Evolutionary conservation across 2,888 invertebrate species (phyloP), one percentile per base, ranked within the genome.

Genomic region (Melipona beecheii): DNA sequence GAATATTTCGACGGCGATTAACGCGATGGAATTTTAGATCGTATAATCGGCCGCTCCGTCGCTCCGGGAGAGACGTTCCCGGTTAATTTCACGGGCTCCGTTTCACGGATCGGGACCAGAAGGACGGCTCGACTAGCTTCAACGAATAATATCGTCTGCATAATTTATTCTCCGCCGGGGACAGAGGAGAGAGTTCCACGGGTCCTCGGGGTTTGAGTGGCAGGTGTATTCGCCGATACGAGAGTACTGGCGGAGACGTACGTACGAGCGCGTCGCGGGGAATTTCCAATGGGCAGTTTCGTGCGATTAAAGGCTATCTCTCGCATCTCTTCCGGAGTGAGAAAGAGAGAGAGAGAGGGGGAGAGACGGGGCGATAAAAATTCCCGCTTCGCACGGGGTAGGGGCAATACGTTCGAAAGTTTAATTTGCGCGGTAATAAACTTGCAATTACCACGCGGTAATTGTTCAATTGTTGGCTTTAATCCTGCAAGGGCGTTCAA

Each of bases 11-110:
- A 24, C 65, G 62, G 24, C 58, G 74, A 78, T 75, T 78, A 75
- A 75, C 74, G 58, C 56, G 64, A 74, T 58, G 74, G 78, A 74
- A 74, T 74, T 78, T 66, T 56, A 65, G 65, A 50, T 24, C 73
- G 27, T 31, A 60, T 76, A 62, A 52, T 74, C 52, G 64, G 27
- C 36, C 62, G 15, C 50, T 19, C 31, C 19, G 58, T 72, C 62
- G 50, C 50, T 52, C n/a, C 21, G 2, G 5, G 13, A 36, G 13
- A 36, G 71, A 72, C 27, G 21, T 60, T 73, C 31, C 52, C 17
- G 6, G 50, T 73, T 64, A 64, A 64, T 73, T 17, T 31, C 36
- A 6, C 15, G 24, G 27, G 11, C 36, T n/a, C 21, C n/a, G 0
- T 17, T 9, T 1, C 6, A 60, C 36, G 52, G 27, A 49, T 58